phyloP scores from a whole-genome alignment of 2,888 invertebrate genomes.

The Caenorhabditis becei region DNA sequence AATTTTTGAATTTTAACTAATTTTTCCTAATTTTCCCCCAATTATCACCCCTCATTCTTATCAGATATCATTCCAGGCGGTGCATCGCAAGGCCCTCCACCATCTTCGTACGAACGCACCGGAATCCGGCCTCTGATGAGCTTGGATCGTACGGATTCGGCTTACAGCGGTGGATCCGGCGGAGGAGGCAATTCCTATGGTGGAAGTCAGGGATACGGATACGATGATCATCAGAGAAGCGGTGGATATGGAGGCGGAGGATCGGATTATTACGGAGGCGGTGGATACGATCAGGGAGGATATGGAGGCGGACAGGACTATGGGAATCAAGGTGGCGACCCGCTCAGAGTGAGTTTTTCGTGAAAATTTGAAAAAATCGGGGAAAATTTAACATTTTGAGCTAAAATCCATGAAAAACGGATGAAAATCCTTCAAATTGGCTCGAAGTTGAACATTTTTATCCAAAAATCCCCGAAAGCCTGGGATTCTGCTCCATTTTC shows the following conservation, averaged over 20 bases:
- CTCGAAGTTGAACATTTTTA: no score
- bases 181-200: no score
- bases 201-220: slow-evolving; percentile 1
- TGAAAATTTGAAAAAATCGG: no score
- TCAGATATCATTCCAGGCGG: no score
- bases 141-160: slow-evolving; percentile 21
- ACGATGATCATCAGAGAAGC: slow-evolving; percentile 7
- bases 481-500: no score
- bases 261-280: slow-evolving; percentile 18
- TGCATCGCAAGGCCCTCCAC: not conserved
- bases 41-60: no score
- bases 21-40: no score
- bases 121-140: slow-evolving; percentile 54
- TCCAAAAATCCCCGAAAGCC: no score
- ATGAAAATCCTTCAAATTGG: no score
- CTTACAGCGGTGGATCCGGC: slow-evolving; percentile 10
- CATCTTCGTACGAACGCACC: slow-evolving; percentile 32
- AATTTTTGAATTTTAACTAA: no score
- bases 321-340: slow-evolving; percentile 21
- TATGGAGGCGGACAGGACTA: slow-evolving; percentile 13
- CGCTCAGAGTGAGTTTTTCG: slow-evolving; percentile 22
- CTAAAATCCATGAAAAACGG: no score
- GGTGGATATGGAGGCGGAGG: slow-evolving; percentile 22
- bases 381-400: no score
- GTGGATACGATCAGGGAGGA: slow-evolving; percentile 35